Evolutionary conservation across 2,888 invertebrate species (phyloP), one percentile per base, ranked within the genome.

Genomic region (Lepidonotus clava): DNA sequence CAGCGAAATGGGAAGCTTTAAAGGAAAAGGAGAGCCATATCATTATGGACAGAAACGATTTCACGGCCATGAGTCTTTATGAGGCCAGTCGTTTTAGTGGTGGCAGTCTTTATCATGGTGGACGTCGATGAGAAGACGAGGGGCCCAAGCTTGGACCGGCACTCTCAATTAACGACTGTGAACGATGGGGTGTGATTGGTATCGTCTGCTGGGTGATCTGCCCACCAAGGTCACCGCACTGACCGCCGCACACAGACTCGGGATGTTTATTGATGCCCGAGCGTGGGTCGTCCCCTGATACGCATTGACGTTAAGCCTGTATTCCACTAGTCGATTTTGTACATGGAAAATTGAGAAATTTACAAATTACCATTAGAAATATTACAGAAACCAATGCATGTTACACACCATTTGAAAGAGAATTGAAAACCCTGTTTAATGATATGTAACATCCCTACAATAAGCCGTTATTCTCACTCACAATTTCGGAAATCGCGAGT

Each of bases 41-140:
- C n/a, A 56, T 56, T 56, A 18, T 11, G 18, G 46, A 38, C 14
- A n/a, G 36, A 38, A 38, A 38, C 36, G 14, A 71, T 71, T 71
- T 71, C 36, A 71, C 36, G 71, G 34, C n/a, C 21, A 38, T 34
- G 18, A 66, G 14, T 4, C 18, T 71, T 71, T 71, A 71, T 71
- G 71, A 71, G n/a, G 36, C 36, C 24, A 4, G 71, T 21, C 71
- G 71, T 71, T 71, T 71, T 34, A 34, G 71, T n/a, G n/a, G n/a
- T n/a, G 71, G 18, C 6, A 6, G 71, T 21, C 38, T 32, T 61
- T 61, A 61, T 61, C 61, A 28, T n/a, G n/a, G 36, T 18, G 38
- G 36, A 6, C 38, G 71, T 36, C 71, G 71, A 38, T 34, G 14
- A 38, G 1, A 0, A 24, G 56, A 56, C 8, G 56, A 18, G 24